Conservation (phyloP, 1,140 invertebrate species). For the Lepidurus arcticus region DNA sequence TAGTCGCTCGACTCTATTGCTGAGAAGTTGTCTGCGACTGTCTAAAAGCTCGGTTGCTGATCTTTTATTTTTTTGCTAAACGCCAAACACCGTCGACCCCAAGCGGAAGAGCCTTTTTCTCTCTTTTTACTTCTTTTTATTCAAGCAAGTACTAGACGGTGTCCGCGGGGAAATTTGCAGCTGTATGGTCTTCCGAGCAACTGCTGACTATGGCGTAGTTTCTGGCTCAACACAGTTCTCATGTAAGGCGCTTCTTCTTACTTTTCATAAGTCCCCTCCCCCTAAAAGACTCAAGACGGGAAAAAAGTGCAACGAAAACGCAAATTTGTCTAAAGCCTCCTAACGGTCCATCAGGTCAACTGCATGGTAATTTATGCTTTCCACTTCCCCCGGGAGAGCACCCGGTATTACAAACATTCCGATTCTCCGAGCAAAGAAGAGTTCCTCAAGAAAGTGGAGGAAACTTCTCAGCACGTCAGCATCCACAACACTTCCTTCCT, state of each 20-base stretch:
- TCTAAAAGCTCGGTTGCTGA: too few relatives aligned
- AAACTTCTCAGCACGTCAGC: background rate
- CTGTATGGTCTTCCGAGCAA: background rate
- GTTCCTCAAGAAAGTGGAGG: background rate
- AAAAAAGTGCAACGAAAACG: background rate
- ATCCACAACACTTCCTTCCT: background rate
- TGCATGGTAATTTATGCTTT: background rate
- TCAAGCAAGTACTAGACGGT: background rate
- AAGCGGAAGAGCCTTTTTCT: background rate
- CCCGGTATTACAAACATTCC: background rate
- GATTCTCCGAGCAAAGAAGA: background rate
- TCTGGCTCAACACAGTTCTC: background rate
- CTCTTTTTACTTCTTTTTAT: background rate
- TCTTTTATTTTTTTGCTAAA: background rate
- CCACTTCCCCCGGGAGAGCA: background rate
- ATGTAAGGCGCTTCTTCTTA: background rate
- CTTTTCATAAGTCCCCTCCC: background rate
- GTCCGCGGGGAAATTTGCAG: constrained; percentile 7
- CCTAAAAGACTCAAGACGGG: background rate
- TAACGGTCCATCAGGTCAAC: background rate
- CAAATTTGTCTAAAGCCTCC: background rate
- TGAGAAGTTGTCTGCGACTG: too few relatives aligned
- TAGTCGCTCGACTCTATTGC: too few relatives aligned
- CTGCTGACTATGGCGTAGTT: constrained; percentile 4
- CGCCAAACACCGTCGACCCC: background rate